Conservation (phyloP, 2,888 invertebrate genomes). For the Mythimna albipuncta region DNA sequence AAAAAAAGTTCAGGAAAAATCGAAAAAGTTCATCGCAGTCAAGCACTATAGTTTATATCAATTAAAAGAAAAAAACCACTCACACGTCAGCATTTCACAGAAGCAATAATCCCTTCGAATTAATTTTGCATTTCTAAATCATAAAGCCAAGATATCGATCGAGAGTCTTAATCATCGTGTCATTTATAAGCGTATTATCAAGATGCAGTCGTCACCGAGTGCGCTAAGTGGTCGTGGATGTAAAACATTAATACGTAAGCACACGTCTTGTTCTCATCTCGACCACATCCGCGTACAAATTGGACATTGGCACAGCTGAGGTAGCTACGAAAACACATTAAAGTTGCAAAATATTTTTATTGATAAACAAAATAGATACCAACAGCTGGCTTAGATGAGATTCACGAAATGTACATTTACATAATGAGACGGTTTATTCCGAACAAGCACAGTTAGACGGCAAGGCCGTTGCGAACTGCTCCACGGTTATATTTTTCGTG, state of each 20-base stretch:
- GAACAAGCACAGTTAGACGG: constrained; percentile 73
- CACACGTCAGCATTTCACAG: neutral
- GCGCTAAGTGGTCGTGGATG: constrained; percentile 40
- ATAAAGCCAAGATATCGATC: constrained; percentile 20
- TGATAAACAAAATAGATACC: constrained; percentile 63
- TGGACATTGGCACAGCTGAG: constrained; percentile 46
- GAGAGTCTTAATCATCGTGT: constrained; percentile 32
- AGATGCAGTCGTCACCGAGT: constrained; percentile 27
- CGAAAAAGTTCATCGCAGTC: too few species aligned
- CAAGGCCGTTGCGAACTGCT: constrained; percentile 75
- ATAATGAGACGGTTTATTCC: constrained; percentile 77
- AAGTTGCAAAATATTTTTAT: constrained; percentile 65
- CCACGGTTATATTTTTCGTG: constrained; percentile 55
- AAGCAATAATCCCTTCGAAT: neutral
- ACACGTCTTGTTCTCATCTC: constrained; percentile 37
- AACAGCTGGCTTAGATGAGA: constrained; percentile 73
- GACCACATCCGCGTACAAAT: constrained; percentile 60
- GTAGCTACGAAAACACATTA: constrained; percentile 53
- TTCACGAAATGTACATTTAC: constrained; percentile 71
- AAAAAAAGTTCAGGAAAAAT: neutral
- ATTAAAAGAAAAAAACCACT: too few species aligned
- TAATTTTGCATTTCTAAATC: constrained; percentile 22
- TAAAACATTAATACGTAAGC: constrained; percentile 25
- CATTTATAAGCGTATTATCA: constrained; percentile 45
- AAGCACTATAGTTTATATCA: too few species aligned